Evolutionary conservation across 2,888 invertebrate genomes (phyloP), one percentile per base, ranked within the genome.

Genomic region (Altica lythri): DNA sequence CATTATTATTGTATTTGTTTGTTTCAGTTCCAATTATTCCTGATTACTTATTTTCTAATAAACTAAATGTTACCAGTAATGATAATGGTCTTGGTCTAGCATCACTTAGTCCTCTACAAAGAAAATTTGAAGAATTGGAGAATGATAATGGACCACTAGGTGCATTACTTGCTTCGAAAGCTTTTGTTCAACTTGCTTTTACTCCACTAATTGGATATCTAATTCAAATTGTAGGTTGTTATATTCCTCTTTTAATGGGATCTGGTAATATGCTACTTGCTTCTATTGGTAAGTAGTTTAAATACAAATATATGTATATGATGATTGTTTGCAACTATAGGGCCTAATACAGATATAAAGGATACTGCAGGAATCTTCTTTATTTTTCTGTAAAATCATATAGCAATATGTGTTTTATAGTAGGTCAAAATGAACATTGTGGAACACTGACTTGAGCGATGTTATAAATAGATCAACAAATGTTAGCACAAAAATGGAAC

Each of bases 11-110:
- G 3, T 5, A 14, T 19, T 27, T 8, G 2, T n/a, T 19, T 50
- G 6, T 68, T 65, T 38, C 75, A 90, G 91, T 91, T 60, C 90
- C 91, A 30, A 90, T 91, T 62, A 83, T 90, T 63, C 90, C 90
- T 8, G 88, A 89, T 73, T 88, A 84, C 72, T 79, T 90, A 59
- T 84, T 85, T 66, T 80, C 79, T 47, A 80, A 79, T 57, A 78
- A 81, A 60, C 72, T 77, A 29, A 78, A 78, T 63, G 54, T 58
- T 6, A 55, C 55, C 4, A 37, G 27, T 3, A 38, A 40, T 8
- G 48, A 55, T 4, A 59, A 55, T 13, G 52, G 55, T 22, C 50
- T 64, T 6, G 71, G 69, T 9, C 68, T 69, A 12, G 64, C 69
- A 27, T 75, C 75, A 1, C 58, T 76, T 12, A 77, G 77, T 55